A percentile compares a stretch with the other conserved stretches of the same genome.
Evolutionary conservation across 2,113 vertebrate species (phyloP).

Genomic region (Triplophysa tibetana): DNA sequence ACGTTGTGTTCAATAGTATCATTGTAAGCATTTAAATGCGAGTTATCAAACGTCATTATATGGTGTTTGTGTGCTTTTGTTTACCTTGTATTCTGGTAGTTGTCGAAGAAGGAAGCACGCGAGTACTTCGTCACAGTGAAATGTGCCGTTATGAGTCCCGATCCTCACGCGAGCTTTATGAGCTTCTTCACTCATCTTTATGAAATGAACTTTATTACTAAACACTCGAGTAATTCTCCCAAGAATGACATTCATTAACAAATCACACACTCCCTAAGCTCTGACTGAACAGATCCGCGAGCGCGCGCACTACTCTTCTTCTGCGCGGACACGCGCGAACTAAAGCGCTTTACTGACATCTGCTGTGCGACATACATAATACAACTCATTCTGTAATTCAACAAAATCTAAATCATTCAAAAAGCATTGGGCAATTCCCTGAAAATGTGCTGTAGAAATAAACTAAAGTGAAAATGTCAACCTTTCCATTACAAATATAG

Average conservation of each 20-base stretch:
- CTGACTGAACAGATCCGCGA: not conserved
- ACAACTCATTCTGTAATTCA: no score
- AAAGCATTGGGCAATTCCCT: no score
- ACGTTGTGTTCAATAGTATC: no score
- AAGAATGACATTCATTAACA: not conserved
- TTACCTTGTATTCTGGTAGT: slow-evolving; percentile 82
- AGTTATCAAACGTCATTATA: no score
- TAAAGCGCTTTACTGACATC: not conserved
- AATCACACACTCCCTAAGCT: not conserved
- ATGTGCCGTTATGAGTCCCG: slow-evolving; percentile 91
- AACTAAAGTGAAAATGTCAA: no score
- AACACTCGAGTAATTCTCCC: not conserved
- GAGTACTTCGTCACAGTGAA: slow-evolving; percentile 93
- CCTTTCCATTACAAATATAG: no score
- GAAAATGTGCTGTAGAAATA: no score
- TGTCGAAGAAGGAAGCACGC: slow-evolving; percentile 88
- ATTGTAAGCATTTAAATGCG: no score
- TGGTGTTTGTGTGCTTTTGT: no score
- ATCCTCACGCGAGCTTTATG: slow-evolving; percentile 66
- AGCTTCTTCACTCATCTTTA: not conserved
- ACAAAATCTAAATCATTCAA: no score
- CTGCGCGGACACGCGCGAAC: not conserved
- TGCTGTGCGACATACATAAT: not conserved
- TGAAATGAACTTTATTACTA: not conserved
- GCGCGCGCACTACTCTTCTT: not conserved